These are phyloP conservation scores for Solea solea DNA, from an alignment of 2,113 vertebrate genomes.

Conservation along the genomic window DNA sequence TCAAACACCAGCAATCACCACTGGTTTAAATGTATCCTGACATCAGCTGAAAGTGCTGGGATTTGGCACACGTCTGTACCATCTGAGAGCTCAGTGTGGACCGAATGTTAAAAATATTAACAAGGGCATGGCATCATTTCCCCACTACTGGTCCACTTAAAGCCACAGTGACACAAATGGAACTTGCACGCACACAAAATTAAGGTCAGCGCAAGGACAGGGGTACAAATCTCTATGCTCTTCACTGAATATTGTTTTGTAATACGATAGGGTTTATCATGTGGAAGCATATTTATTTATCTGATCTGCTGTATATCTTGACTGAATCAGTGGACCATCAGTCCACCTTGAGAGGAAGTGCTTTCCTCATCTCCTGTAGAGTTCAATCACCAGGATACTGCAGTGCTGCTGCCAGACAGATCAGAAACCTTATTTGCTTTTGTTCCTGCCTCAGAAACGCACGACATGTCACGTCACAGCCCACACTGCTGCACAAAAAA, in stretches of 20 bases:
- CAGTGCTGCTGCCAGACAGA: conserved; percentile 39
- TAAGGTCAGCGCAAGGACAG: conserved; percentile 28
- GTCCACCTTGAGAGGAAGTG: conserved; percentile 12
- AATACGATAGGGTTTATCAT: conserved; percentile 24
- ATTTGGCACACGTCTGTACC: conserved; percentile 14
- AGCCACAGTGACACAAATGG: conserved; percentile 15
- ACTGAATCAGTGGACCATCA: conserved; percentile 15
- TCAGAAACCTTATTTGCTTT: conserved; percentile 48
- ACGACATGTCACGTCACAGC: neutral
- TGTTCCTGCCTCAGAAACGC: conserved; percentile 44
- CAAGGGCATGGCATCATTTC: neutral
- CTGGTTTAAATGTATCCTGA: neutral
- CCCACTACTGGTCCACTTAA: neutral
- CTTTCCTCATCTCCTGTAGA: conserved; percentile 38
- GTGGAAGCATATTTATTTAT: conserved; percentile 12
- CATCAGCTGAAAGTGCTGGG: neutral
- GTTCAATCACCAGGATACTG: conserved; percentile 19
- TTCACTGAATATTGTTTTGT: conserved; percentile 7
- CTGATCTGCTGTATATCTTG: conserved; percentile 8
- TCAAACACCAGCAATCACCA: no score
- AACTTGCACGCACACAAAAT: neutral
- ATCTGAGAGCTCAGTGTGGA: conserved; percentile 8
- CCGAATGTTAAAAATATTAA: neutral
- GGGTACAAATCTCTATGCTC: conserved; percentile 4
- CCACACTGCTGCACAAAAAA: conserved; percentile 2